A percentile compares a stretch with the other conserved stretches of the same genome.
Evolutionary conservation across 2,113 vertebrate species (phyloP).

Genomic region (Ardeotis arabs): DNA sequence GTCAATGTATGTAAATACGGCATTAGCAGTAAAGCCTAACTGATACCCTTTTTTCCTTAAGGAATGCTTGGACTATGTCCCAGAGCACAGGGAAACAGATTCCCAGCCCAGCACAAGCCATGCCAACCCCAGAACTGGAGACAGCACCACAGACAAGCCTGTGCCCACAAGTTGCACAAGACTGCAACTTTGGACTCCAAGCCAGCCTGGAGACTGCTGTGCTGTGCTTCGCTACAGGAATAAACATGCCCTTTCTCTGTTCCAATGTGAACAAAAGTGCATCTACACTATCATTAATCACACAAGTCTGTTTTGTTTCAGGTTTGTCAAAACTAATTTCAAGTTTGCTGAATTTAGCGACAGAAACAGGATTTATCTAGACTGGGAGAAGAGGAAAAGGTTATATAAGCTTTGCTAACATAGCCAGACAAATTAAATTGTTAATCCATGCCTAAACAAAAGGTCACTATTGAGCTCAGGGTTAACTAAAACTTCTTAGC

Average conservation of each 20-base stretch:
- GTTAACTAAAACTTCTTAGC: constrained; percentile 21
- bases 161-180: rapidly evolving
- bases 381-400: not conserved
- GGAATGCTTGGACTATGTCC: not conserved
- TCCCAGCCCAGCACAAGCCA: not conserved
- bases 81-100: not conserved
- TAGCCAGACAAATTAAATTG: not conserved
- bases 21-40: not conserved
- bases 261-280: not conserved
- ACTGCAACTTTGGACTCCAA: not conserved
- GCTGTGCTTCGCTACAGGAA: not conserved
- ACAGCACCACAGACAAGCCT: not conserved
- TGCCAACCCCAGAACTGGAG: not conserved
- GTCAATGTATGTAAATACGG: not conserved
- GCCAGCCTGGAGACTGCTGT: not conserved
- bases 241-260: not conserved
- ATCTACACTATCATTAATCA: not conserved
- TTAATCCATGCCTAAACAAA: constrained; percentile 26
- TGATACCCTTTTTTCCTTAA: not conserved
- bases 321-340: constrained; percentile 37
- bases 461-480: not conserved
- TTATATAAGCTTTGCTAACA: constrained; percentile 27
- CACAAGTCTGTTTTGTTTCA: not conserved
- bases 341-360: not conserved
- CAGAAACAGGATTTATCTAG: not conserved